Percentiles rank a stretch among this genome's conserved stretches.
Evolutionary conservation across 2,888 invertebrate species (phyloP).

Genomic region (Drosophila acutilabella): DNA sequence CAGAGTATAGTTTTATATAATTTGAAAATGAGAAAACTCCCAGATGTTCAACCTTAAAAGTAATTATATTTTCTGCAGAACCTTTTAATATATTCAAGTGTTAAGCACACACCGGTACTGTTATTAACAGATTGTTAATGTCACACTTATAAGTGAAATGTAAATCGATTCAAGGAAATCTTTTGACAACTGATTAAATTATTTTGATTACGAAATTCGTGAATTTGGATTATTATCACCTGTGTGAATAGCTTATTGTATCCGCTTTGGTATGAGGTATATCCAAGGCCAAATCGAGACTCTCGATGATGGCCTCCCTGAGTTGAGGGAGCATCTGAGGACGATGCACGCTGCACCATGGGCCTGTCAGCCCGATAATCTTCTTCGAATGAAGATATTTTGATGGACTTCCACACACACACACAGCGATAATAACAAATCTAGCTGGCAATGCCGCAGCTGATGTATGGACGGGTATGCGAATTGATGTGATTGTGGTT

Average conservation of each 20-base stretch:
- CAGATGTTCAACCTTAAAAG: no score
- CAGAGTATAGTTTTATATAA: no score
- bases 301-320: slow-evolving; percentile 85
- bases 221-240: slow-evolving; percentile 65
- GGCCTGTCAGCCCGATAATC: slow-evolving; percentile 85
- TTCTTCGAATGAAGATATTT: slow-evolving; percentile 86
- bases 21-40: no score
- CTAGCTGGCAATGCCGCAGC: slow-evolving; percentile 43
- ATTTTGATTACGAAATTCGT: background rate
- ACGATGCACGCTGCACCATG: slow-evolving; percentile 86
- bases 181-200: background rate
- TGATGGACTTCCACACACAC: slow-evolving; percentile 77
- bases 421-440: slow-evolving; percentile 61
- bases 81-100: no score
- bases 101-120: background rate
- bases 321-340: slow-evolving; percentile 85
- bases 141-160: background rate
- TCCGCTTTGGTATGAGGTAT: slow-evolving; percentile 85
- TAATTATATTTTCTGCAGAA: no score
- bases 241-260: slow-evolving; percentile 85
- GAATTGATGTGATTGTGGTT: slow-evolving; percentile 21
- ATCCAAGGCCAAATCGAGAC: slow-evolving; percentile 85
- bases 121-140: background rate
- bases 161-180: background rate
- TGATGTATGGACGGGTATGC: slow-evolving; percentile 36